Evolutionary conservation across 2,888 invertebrate species (phyloP).

Genomic region (Lacanobia wlatinum): DNA sequence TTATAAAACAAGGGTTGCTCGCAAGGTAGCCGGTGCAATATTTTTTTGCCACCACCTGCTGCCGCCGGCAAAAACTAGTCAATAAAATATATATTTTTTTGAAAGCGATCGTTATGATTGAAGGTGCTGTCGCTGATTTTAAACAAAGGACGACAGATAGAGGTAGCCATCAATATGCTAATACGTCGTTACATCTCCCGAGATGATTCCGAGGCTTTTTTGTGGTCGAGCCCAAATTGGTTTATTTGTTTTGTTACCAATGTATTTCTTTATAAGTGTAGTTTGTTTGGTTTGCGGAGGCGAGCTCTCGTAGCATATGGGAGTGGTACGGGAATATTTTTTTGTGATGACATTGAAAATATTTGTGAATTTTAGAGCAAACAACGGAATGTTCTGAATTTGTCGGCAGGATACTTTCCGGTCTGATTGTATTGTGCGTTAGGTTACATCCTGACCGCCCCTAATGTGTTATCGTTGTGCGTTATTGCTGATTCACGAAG

Average conservation of each 20-base stretch:
- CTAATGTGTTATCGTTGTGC: constrained; percentile 70
- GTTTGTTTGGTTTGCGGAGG: constrained; percentile 85
- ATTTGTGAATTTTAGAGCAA: constrained; percentile 66
- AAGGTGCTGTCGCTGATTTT: constrained; percentile 89
- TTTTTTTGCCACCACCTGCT: constrained; percentile 84
- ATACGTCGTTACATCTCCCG: constrained; percentile 81
- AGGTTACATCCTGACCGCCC: constrained; percentile 73
- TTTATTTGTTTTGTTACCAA: constrained; percentile 89
- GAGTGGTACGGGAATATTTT: constrained; percentile 66
- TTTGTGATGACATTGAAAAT: constrained; percentile 62
- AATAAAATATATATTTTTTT: constrained; percentile 83
- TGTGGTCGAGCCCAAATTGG: constrained; percentile 85
- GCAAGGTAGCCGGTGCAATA: constrained; percentile 64
- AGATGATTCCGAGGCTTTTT: constrained; percentile 81
- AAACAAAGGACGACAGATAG: constrained; percentile 88
- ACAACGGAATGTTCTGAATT: constrained; percentile 66
- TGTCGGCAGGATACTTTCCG: constrained; percentile 66
- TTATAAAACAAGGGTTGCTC: constrained; percentile 58
- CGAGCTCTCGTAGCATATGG: constrained; percentile 78
- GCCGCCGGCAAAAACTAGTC: constrained; percentile 79
- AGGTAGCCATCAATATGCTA: constrained; percentile 89
- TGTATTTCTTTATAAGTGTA: constrained; percentile 83
- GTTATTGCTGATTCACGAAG: constrained; percentile 76
- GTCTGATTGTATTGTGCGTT: constrained; percentile 61
- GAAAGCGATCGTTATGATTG: constrained; percentile 87